Conservation (phyloP, 2,888 invertebrate genomes). For the Julus scandinavius region DNA sequence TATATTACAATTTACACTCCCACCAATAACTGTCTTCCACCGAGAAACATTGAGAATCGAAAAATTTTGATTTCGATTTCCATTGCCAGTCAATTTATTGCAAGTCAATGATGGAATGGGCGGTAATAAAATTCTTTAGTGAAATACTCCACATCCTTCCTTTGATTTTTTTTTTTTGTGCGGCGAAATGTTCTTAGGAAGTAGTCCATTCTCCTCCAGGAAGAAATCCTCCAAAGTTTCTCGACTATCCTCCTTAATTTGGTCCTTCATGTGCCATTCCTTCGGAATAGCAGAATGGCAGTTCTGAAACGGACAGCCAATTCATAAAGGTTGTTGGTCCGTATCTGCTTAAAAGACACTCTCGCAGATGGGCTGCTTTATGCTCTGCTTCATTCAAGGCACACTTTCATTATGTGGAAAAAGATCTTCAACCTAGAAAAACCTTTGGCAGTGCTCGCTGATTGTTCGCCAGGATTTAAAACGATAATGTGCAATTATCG, state of each 20-base stretch:
- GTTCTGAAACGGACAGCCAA: conserved; percentile 19
- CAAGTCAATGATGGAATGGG: neutral
- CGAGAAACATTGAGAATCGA: neutral
- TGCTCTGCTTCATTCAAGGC: conserved; percentile 2
- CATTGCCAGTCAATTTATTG: conserved; percentile 23
- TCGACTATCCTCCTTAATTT: conserved; percentile 34
- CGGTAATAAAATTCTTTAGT: neutral
- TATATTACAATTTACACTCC: neutral
- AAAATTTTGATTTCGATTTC: neutral
- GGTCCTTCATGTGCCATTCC: conserved; percentile 10
- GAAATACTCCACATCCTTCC: neutral
- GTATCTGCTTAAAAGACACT: conserved; percentile 18
- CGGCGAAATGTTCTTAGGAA: conserved; percentile 18
- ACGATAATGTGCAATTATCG: too few species aligned
- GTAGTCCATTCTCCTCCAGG: conserved; percentile 16
- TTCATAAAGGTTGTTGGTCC: conserved; percentile 42
- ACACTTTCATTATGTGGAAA: neutral
- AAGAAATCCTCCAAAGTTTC: neutral
- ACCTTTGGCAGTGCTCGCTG: too few species aligned
- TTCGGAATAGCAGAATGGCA: neutral
- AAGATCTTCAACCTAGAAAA: neutral
- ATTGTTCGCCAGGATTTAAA: too few species aligned
- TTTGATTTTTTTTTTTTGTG: too few species aligned
- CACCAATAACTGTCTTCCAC: neutral
- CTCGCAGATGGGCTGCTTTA: neutral